Evolutionary conservation across 1,140 invertebrate genomes (phyloP).

Genomic region (Euglossa dilemma): DNA sequence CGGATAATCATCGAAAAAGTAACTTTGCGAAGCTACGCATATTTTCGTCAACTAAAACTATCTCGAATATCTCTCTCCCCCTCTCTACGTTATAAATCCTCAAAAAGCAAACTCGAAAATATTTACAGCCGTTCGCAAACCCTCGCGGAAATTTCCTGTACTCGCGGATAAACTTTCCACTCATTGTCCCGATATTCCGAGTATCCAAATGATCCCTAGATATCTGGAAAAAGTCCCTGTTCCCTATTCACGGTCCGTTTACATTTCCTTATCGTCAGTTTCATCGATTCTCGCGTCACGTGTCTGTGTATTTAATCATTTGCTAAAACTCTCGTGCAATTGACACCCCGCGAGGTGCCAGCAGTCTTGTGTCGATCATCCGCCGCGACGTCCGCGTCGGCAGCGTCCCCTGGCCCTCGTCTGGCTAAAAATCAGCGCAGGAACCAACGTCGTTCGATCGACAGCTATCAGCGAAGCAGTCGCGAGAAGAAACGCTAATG

Average conservation of each 20-base stretch:
- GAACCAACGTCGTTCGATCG: slow-evolving; percentile 13
- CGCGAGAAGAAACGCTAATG: not conserved
- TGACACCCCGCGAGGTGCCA: not conserved
- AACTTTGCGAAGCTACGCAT: too few species aligned
- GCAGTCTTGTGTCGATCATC: slow-evolving; percentile 22
- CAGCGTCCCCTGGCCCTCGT: not conserved
- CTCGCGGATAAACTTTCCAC: too few species aligned
- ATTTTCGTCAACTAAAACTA: not conserved
- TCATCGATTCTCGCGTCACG: not conserved
- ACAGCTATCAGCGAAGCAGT: not conserved
- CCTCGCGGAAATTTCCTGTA: not conserved
- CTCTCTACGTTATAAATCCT: not conserved
- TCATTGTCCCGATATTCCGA: not conserved
- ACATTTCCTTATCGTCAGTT: not conserved
- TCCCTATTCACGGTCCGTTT: too few species aligned
- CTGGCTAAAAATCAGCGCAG: slow-evolving; percentile 25
- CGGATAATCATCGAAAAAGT: not conserved
- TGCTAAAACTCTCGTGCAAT: not conserved
- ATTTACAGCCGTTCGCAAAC: not conserved
- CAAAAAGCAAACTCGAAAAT: not conserved
- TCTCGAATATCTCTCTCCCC: not conserved
- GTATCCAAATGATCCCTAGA: too few species aligned
- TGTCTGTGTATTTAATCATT: not conserved
- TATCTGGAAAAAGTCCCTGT: not conserved
- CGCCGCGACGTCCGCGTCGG: not conserved